Evolutionary conservation across 1,140 invertebrate species (phyloP).

Genomic region (Neotoxoptera formosana): DNA sequence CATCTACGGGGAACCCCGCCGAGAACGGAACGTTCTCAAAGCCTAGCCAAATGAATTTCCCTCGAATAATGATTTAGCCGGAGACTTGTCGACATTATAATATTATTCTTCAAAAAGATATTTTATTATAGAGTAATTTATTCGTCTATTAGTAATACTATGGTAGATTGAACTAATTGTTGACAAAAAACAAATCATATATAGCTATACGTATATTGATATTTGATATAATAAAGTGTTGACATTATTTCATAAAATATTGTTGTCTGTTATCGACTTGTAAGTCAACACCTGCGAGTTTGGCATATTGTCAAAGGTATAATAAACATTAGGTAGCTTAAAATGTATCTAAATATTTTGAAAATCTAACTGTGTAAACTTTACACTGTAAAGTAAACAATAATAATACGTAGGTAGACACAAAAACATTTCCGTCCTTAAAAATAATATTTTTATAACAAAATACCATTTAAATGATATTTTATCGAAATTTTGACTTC

Average conservation of each 20-base stretch:
- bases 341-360: not conserved
- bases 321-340: not conserved
- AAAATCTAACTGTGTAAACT: not conserved
- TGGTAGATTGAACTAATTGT: not conserved
- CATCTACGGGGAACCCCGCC: not conserved
- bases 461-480: too few species aligned
- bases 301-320: too few species aligned
- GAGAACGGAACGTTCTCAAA: not conserved
- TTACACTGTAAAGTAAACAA: not conserved
- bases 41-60: not conserved
- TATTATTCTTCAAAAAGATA: not conserved
- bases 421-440: too few species aligned
- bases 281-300: not conserved
- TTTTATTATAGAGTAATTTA: too few species aligned
- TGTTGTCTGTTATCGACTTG: not conserved
- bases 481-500: too few species aligned
- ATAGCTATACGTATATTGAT: too few species aligned
- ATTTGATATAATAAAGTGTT: too few species aligned
- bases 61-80: not conserved
- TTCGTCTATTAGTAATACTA: too few species aligned
- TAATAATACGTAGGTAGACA: too few species aligned
- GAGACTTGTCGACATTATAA: not conserved
- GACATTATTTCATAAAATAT: not conserved
- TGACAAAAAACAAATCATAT: not conserved
- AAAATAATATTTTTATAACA: too few species aligned